phyloP scores from a whole-genome alignment of 64 coral and sea anemone genomes.

The Catalaphyllia jardinei region DNA sequence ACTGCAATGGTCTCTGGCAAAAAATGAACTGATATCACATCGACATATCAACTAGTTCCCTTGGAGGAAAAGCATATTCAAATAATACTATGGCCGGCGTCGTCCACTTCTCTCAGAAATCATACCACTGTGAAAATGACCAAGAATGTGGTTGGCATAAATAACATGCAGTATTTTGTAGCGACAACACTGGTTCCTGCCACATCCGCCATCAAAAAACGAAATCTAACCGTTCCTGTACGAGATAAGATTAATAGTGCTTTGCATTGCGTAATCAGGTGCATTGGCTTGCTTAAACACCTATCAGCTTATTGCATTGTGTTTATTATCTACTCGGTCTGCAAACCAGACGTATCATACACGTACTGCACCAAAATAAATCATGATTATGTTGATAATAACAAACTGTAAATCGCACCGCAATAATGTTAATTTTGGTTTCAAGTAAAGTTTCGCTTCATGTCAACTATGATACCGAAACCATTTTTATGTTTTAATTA shows the following conservation, averaged over 20 bases:
- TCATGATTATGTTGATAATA: background rate
- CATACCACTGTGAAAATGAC: too few relatives aligned
- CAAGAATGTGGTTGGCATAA: too few relatives aligned
- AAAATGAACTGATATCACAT: too few relatives aligned
- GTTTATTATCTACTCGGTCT: background rate
- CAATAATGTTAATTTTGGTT: background rate
- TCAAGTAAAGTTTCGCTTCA: background rate
- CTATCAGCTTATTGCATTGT: background rate
- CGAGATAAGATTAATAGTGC: background rate
- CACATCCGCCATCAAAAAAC: too few relatives aligned
- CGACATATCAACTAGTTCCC: too few relatives aligned
- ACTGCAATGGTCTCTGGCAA: background rate
- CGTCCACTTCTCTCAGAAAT: too few relatives aligned
- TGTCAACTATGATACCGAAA: background rate
- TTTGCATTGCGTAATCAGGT: background rate
- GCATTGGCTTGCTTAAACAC: background rate
- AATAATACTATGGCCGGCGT: too few relatives aligned
- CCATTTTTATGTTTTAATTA: background rate
- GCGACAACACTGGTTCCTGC: too few relatives aligned
- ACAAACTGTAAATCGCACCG: background rate
- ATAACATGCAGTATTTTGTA: too few relatives aligned
- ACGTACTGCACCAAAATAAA: background rate
- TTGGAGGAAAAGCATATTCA: too few relatives aligned
- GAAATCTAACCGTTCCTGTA: too few relatives aligned
- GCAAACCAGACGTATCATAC: background rate